These are phyloP conservation scores for Bombus superbus DNA, from an alignment of 1,140 invertebrate species.

Conservation along the genomic window DNA sequence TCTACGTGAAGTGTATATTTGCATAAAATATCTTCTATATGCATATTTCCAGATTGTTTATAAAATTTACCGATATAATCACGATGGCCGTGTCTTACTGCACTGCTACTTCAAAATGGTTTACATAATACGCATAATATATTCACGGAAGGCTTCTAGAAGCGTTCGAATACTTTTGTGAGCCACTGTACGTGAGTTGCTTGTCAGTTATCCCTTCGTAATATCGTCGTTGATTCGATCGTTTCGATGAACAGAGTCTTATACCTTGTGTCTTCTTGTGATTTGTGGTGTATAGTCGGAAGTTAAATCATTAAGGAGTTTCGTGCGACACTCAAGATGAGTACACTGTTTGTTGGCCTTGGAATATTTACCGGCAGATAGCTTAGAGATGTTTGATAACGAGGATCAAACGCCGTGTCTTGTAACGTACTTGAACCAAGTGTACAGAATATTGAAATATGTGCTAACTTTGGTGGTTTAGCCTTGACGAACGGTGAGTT, in stretches of 20 bases:
- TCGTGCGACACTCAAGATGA: neutral
- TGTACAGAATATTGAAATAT: neutral
- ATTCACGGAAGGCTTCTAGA: neutral
- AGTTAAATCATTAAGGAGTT: neutral
- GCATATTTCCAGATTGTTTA: no score
- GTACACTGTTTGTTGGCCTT: neutral
- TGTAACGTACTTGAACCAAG: neutral
- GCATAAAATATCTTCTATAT: no score
- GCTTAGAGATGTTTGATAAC: neutral
- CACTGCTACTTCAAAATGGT: neutral
- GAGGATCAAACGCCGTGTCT: neutral
- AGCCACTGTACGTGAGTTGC: conserved; percentile 41
- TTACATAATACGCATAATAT: neutral
- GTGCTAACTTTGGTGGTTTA: neutral
- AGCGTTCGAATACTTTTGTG: neutral
- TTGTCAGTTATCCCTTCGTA: conserved; percentile 26
- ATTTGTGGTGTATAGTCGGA: neutral
- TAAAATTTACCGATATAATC: no score
- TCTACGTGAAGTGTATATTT: no score
- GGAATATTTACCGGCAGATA: neutral
- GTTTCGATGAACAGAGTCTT: neutral
- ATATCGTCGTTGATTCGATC: neutral
- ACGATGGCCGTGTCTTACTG: no score
- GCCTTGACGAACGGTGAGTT: neutral
- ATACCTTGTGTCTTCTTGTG: neutral